Evolutionary conservation across 2,888 invertebrate genomes (phyloP), one percentile per base, ranked within the genome.

Genomic region (Erebia epiphron): DNA sequence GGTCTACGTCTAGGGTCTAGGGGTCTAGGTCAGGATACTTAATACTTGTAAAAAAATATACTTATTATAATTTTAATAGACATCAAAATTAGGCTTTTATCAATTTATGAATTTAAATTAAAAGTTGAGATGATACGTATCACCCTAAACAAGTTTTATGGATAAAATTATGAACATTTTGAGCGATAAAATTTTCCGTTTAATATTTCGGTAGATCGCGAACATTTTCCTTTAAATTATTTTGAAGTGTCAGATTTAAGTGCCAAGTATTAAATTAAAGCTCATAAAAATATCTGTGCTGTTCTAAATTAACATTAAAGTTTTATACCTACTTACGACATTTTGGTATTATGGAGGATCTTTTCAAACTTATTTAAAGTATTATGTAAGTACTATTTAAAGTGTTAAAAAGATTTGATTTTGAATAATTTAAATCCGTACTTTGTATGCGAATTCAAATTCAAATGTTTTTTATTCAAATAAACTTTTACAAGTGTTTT

Each of bases 211-310:
- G 21, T 14, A 21, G 18, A 21, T 46, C 3, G 46, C 18, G 13
- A 18, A 62, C 14, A 62, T 49, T 49, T 18, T 13, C 21, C 62
- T 62, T 62, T 49, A 21, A 62, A 49, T 62, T 62, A 46, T 49
- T 62, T 21, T 62, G 46, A 62, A 49, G 62, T 62, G 46, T 62
- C 49, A 62, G 16, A 16, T 10, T 46, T 11, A 46, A 61, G 61
- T 43, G 61, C 16, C 3, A 61, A 60, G 11, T 16, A 43, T 41
- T 46, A 61, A 18, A 46, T 43, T 43, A 18, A 16, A 46, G 18
- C 11, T 43, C 61, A 46, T 60, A 60, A 60, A 60, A 60, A 60
- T 60, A 60, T 60, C 60, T 43, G 41, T 16, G 60, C 26, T 41
- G 10, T 61, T 18, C 54, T 54, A 18, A 46, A 61, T 61, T 61